A percentile compares a stretch with the other conserved stretches of the same genome.
Conservation (phyloP, 1,140 invertebrate species). For the Chrysopa pallens region DNA sequence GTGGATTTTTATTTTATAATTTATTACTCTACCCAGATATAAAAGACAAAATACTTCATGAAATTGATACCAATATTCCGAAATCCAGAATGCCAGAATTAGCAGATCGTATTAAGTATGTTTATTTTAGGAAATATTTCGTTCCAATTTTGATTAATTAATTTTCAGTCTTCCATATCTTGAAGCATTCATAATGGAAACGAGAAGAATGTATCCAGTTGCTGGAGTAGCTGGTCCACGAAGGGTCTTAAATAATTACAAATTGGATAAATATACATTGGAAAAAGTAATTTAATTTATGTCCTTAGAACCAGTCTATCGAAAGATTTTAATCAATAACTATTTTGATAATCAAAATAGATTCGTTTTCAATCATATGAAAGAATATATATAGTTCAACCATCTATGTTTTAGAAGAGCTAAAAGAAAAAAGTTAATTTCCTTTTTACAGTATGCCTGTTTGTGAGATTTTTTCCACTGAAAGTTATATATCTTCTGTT, state of each 20-base stretch:
- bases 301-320: too few species aligned
- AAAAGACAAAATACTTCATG: slow-evolving; percentile 43
- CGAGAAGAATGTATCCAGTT: slow-evolving; percentile 38
- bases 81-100: slow-evolving; percentile 18
- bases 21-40: slow-evolving; percentile 43
- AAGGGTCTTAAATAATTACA: slow-evolving; percentile 34
- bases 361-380: background rate
- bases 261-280: slow-evolving; percentile 40
- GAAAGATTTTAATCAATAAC: too few species aligned
- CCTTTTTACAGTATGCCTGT: too few species aligned
- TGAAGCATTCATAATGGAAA: slow-evolving; percentile 45
- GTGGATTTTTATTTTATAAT: slow-evolving; percentile 53
- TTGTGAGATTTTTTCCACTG: too few species aligned
- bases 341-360: background rate
- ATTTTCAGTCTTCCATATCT: slow-evolving; percentile 37
- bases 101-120: slow-evolving; percentile 14
- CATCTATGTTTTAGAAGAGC: too few species aligned
- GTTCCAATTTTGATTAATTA: background rate
- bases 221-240: slow-evolving; percentile 49
- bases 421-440: too few species aligned
- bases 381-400: background rate
- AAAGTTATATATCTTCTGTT: too few species aligned
- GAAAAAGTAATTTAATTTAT: slow-evolving; percentile 33
- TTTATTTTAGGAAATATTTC: background rate
- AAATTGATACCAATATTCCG: slow-evolving; percentile 37